Conservation (phyloP, 2,888 invertebrate species). For the Zygogramma bicolorata region DNA sequence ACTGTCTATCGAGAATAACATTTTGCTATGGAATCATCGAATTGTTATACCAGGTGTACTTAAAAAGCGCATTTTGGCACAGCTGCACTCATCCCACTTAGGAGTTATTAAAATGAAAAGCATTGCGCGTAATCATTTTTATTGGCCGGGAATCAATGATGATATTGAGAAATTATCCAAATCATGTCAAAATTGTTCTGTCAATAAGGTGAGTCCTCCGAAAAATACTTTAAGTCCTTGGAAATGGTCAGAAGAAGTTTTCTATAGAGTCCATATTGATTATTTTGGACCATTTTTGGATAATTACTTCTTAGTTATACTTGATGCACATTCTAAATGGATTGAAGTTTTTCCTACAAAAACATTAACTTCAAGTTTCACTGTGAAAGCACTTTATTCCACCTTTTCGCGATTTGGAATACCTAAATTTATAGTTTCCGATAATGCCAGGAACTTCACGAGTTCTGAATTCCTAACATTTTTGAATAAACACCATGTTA, state of each 20-base stretch:
- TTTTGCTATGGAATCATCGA: constrained; percentile 26
- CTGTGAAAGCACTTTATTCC: no score
- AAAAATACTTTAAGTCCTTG: background rate
- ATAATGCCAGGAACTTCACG: no score
- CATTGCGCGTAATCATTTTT: constrained; percentile 40
- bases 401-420: no score
- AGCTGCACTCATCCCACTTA: constrained; percentile 51
- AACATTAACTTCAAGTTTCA: no score
- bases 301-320: no score
- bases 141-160: constrained; percentile 20
- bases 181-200: background rate
- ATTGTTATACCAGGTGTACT: constrained; percentile 32
- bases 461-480: no score
- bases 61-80: constrained; percentile 40
- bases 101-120: constrained; percentile 54
- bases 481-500: no score
- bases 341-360: no score
- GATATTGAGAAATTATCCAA: constrained; percentile 20
- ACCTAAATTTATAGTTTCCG: no score
- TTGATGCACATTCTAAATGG: no score
- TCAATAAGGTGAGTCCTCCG: background rate
- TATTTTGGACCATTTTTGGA: no score
- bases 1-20: constrained; percentile 13
- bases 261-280: no score
- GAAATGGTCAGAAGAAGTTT: background rate